Conservation (phyloP, 1,140 invertebrate genomes). For the Euura lappo region DNA sequence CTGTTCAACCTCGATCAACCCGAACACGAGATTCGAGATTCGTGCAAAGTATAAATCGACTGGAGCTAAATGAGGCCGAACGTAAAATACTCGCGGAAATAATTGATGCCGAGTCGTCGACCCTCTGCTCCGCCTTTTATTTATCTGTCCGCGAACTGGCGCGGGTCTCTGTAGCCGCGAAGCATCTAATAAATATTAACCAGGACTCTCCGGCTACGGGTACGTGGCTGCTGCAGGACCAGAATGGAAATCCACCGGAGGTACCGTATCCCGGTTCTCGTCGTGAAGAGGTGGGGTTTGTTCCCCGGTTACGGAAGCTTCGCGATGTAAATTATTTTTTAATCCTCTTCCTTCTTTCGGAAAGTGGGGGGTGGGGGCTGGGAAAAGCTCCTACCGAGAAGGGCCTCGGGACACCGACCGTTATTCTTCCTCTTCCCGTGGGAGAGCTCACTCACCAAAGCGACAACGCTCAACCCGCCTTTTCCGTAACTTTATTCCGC, state of each 20-base stretch:
- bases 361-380: neutral
- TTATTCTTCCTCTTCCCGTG: neutral
- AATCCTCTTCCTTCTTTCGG: slow-evolving; percentile 20
- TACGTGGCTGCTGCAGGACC: neutral
- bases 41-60: neutral
- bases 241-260: neutral
- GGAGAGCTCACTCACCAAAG: neutral
- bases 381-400: neutral
- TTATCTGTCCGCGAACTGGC: neutral
- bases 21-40: neutral
- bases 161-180: neutral
- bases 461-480: neutral
- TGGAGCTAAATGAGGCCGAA: no score
- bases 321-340: slow-evolving; percentile 47
- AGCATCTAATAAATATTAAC: slow-evolving; percentile 7
- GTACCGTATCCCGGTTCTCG: neutral
- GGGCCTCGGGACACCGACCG: neutral
- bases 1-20: neutral
- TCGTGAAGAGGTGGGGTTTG: no score
- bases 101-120: neutral
- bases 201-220: neutral
- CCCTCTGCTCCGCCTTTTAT: slow-evolving; percentile 1
- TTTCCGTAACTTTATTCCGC: no score
- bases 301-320: slow-evolving; percentile 17
- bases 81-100: neutral